Evolutionary conservation across 1,140 invertebrate species (phyloP).

Genomic region (Drosophila kikkawai): DNA sequence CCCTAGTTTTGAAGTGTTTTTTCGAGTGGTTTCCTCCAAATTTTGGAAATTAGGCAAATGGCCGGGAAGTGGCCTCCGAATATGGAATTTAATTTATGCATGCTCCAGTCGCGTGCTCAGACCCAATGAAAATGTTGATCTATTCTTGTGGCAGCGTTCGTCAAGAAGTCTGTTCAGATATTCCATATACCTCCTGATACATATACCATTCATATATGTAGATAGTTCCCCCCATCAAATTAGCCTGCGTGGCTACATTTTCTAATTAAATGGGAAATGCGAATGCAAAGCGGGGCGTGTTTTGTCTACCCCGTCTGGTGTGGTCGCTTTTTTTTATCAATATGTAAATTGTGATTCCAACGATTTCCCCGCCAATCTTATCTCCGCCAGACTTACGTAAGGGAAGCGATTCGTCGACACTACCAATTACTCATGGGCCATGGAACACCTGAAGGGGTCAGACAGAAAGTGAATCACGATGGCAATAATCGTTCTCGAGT

Average conservation of each 20-base stretch:
- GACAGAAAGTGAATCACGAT: slow-evolving; percentile 47
- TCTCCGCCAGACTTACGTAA: slow-evolving; percentile 43
- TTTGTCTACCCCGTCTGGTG: slow-evolving; percentile 26
- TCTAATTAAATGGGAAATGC: slow-evolving; percentile 64
- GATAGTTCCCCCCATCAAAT: slow-evolving; percentile 39
- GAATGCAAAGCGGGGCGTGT: slow-evolving; percentile 63
- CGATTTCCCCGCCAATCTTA: slow-evolving; percentile 47
- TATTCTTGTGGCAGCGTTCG: slow-evolving; percentile 60
- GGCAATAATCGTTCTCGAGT: slow-evolving; percentile 5
- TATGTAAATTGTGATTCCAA: slow-evolving; percentile 49
- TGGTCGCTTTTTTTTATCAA: slow-evolving; percentile 40
- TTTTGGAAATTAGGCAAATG: slow-evolving; percentile 37
- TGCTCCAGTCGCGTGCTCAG: slow-evolving; percentile 67
- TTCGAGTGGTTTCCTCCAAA: slow-evolving; percentile 8
- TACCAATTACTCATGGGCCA: slow-evolving; percentile 33
- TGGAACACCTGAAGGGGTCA: slow-evolving; percentile 51
- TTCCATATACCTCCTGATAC: background rate
- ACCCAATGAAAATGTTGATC: slow-evolving; percentile 69
- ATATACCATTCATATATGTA: background rate
- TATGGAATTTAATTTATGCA: slow-evolving; percentile 67
- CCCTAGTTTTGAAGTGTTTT: background rate
- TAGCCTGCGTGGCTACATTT: slow-evolving; percentile 61
- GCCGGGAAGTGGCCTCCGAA: slow-evolving; percentile 38
- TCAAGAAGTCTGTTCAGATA: slow-evolving; percentile 14
- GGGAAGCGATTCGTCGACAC: slow-evolving; percentile 21